Conservation (phyloP, 2,888 invertebrate genomes). For the Cataglyphis cursor region DNA sequence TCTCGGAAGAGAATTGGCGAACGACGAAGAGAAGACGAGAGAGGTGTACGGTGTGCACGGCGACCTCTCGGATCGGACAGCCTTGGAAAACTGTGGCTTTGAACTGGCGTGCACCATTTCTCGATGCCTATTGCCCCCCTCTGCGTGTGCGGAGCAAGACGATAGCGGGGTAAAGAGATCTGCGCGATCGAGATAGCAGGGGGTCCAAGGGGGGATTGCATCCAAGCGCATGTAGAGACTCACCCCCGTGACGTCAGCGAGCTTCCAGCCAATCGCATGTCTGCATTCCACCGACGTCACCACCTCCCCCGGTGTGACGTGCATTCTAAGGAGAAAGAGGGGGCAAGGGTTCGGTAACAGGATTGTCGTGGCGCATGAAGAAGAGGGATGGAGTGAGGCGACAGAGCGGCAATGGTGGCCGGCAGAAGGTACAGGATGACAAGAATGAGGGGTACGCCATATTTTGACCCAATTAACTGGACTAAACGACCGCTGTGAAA, state of each 20-base stretch:
- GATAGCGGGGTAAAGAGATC: conserved; percentile 40
- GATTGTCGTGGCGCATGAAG: conserved; percentile 53
- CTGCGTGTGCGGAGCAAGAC: conserved; percentile 23
- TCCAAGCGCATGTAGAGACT: conserved; percentile 72
- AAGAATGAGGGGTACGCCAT: conserved; percentile 76
- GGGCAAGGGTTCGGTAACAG: conserved; percentile 72
- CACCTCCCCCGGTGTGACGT: conserved; percentile 83
- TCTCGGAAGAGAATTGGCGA: conserved; percentile 54
- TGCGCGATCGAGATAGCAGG: conserved; percentile 54
- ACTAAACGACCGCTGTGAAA: conserved; percentile 71
- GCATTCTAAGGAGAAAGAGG: conserved; percentile 78
- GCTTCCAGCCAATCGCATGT: conserved; percentile 81
- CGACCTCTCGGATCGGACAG: conserved; percentile 83
- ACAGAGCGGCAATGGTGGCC: conserved; percentile 49
- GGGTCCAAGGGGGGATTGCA: conserved; percentile 58
- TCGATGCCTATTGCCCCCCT: conserved; percentile 77
- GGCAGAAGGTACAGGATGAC: conserved; percentile 71
- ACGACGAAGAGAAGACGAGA: conserved; percentile 61
- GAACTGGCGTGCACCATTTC: conserved; percentile 84
- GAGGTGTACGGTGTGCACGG: conserved; percentile 79
- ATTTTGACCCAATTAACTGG: conserved; percentile 84
- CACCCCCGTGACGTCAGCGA: conserved; percentile 83
- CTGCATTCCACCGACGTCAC: conserved; percentile 83
- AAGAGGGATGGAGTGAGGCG: conserved; percentile 59
- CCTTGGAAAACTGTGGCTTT: conserved; percentile 86